Conservation (phyloP, 1,140 invertebrate genomes). For the Rhopalosiphum maidis region DNA sequence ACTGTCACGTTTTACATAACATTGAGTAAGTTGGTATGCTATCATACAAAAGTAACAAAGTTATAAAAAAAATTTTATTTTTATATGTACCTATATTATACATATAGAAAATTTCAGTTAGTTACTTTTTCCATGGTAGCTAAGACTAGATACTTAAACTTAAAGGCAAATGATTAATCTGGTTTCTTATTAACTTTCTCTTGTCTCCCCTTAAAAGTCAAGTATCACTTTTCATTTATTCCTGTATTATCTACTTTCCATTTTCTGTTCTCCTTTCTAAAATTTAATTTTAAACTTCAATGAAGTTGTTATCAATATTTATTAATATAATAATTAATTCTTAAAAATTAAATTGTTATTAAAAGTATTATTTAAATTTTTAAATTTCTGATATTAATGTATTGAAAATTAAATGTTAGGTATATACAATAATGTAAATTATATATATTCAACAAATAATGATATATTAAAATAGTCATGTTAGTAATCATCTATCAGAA, state of each 20-base stretch:
- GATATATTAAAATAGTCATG: neutral
- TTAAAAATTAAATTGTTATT: neutral
- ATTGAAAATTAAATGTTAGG: neutral
- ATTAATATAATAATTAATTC: neutral
- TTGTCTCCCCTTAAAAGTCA: conserved; percentile 26
- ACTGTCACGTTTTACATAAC: too few species aligned
- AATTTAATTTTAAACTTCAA: neutral
- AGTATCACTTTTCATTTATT: neutral
- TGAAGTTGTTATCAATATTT: neutral
- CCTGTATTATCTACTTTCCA: neutral
- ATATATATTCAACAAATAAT: neutral
- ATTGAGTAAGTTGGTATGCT: too few species aligned
- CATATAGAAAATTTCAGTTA: neutral
- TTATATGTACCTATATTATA: too few species aligned
- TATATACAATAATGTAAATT: neutral
- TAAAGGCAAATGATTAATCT: neutral
- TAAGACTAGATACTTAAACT: neutral
- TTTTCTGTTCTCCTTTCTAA: conserved; percentile 11
- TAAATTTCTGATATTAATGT: neutral
- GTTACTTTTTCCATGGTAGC: neutral
- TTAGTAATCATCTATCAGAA: neutral
- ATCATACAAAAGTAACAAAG: too few species aligned
- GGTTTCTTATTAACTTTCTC: neutral
- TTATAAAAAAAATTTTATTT: too few species aligned
- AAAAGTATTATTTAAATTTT: neutral